Evolutionary conservation across 2,113 vertebrate species (phyloP).

Genomic region (Charadrius vociferus): DNA sequence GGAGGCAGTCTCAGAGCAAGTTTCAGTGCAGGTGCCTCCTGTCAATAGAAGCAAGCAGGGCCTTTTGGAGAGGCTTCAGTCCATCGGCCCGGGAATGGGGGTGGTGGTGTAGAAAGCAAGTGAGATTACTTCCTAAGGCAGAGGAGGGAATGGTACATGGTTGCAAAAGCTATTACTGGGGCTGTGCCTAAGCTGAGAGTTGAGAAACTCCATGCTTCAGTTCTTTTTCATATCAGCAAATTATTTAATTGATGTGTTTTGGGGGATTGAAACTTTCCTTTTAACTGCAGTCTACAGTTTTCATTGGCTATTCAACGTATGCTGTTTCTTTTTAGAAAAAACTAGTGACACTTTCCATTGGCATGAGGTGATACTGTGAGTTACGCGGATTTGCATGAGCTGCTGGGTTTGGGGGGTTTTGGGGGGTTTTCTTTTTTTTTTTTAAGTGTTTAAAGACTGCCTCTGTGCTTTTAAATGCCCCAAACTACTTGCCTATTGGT

Average conservation of each 20-base stretch:
- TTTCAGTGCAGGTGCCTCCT: neutral
- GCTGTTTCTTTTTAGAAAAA: neutral
- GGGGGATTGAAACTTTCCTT: neutral
- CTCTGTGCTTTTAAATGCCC: neutral
- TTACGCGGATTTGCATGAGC: neutral
- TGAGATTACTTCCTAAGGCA: neutral
- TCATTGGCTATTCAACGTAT: neutral
- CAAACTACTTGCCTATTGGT: neutral
- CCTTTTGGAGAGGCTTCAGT: neutral
- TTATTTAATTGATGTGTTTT: neutral
- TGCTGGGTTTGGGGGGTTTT: too few relatives aligned
- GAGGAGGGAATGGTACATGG: neutral
- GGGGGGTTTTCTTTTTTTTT: neutral
- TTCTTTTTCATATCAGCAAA: neutral
- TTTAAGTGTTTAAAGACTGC: neutral
- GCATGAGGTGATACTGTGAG: neutral
- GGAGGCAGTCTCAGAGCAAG: neutral
- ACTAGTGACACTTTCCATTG: neutral
- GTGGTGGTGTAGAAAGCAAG: neutral
- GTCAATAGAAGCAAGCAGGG: neutral
- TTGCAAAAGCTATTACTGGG: neutral
- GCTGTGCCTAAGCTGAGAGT: neutral
- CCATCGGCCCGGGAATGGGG: neutral
- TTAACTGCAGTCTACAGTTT: neutral
- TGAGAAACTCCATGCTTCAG: neutral